Evolutionary conservation across 1,140 invertebrate genomes (phyloP).

Genomic region (Scaptomyza graminum): DNA sequence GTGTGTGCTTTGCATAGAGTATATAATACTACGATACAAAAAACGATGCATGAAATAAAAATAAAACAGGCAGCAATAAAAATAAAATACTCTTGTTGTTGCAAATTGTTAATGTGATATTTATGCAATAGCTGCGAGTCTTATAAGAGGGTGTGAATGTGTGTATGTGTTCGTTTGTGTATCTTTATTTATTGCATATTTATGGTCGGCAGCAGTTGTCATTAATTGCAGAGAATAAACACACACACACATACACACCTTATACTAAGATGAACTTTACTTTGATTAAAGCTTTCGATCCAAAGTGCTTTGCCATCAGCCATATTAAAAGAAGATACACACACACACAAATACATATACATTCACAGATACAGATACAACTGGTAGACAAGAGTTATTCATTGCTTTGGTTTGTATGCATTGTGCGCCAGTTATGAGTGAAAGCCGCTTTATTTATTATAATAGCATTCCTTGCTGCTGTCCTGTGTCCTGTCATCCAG

Average conservation of each 20-base stretch:
- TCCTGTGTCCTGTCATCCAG: constrained; percentile 21
- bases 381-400: constrained; percentile 50
- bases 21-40: constrained; percentile 29
- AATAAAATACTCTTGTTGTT: constrained; percentile 81
- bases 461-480: constrained; percentile 64
- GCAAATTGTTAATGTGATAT: constrained; percentile 82
- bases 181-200: constrained; percentile 64
- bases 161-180: constrained; percentile 4
- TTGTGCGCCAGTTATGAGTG: constrained; percentile 76
- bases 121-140: constrained; percentile 61
- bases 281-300: constrained; percentile 60
- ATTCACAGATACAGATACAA: constrained; percentile 8
- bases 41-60: constrained; percentile 79
- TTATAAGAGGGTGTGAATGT: constrained; percentile 5
- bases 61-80: constrained; percentile 81
- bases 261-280: constrained; percentile 7
- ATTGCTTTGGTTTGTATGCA: constrained; percentile 60
- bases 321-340: constrained; percentile 61
- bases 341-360: not conserved
- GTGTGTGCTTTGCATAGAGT: constrained; percentile 43
- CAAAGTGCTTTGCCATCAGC: constrained; percentile 51
- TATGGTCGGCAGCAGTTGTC: constrained; percentile 65
- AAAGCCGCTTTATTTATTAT: constrained; percentile 80
- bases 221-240: constrained; percentile 60
- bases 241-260: constrained; percentile 10